phyloP scores from a whole-genome alignment of 2,113 vertebrate genomes.

The Anoura caudifer region DNA sequence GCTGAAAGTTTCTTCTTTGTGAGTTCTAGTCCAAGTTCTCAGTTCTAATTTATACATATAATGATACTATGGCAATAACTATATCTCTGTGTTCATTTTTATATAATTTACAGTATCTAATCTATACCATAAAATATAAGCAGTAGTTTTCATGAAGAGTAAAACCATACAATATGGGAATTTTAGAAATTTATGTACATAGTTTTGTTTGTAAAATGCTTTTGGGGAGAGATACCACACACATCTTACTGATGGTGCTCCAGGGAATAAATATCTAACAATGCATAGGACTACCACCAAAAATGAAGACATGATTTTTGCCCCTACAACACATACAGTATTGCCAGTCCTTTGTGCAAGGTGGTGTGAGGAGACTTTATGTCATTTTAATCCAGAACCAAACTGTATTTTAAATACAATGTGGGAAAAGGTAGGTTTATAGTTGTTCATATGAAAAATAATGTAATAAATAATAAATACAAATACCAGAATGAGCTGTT shows the following conservation, averaged over 20 bases:
- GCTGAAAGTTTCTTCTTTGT: neutral
- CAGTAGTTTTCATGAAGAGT: neutral
- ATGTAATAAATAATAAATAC: neutral
- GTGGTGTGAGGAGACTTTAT: fast-evolving
- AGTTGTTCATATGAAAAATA: neutral
- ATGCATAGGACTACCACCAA: neutral
- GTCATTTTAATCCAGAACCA: neutral
- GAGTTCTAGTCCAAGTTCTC: neutral
- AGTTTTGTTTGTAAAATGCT: neutral
- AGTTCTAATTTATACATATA: neutral
- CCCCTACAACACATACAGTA: neutral
- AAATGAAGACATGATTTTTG: neutral
- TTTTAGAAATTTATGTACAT: neutral
- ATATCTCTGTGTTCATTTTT: neutral
- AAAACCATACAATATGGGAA: neutral
- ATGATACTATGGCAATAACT: neutral
- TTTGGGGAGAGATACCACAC: fast-evolving
- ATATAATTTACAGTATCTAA: neutral
- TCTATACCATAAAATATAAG: neutral
- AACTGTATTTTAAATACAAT: neutral
- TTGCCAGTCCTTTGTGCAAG: neutral
- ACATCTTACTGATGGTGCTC: neutral
- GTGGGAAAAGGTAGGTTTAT: neutral
- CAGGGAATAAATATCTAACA: neutral
- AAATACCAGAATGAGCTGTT: neutral